Percentiles rank a stretch among this genome's conserved stretches.
Evolutionary conservation across 2,888 invertebrate species (phyloP).

Genomic region (Tenthredo notha): DNA sequence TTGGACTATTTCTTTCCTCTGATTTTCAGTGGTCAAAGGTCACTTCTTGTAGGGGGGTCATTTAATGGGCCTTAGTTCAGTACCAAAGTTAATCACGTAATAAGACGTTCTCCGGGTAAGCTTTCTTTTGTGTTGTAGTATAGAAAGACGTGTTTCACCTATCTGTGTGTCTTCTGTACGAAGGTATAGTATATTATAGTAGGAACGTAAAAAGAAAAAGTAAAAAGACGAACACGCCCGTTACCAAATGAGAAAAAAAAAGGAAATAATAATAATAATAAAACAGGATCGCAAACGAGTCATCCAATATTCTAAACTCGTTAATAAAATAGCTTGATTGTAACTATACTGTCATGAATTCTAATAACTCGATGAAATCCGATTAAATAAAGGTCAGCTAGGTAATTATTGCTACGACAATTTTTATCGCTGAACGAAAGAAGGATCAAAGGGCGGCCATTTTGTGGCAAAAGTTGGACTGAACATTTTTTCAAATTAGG

Average conservation of each 20-base stretch:
- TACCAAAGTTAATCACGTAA: conserved; percentile 34
- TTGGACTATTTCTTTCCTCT: conserved; percentile 16
- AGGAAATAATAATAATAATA: not conserved
- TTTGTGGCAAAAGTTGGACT: conserved; percentile 77
- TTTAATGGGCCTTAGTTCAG: conserved; percentile 14
- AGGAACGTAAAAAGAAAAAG: not conserved
- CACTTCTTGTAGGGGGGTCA: conserved; percentile 1
- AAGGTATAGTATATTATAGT: not conserved
- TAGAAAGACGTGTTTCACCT: not conserved
- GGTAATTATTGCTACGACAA: not conserved
- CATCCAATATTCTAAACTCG: not conserved
- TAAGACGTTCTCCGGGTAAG: conserved; percentile 22
- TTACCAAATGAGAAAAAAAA: not conserved
- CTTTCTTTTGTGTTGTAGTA: conserved; percentile 23
- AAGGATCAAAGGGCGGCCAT: conserved; percentile 12
- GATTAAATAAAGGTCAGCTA: conserved; percentile 14
- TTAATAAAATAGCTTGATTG: not conserved
- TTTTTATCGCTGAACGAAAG: not conserved
- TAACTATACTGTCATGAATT: not conserved
- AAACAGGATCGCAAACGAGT: not conserved
- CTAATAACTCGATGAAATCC: not conserved
- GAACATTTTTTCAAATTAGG: not conserved
- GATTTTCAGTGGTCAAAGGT: conserved; percentile 15
- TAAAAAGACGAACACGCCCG: conserved; percentile 1
- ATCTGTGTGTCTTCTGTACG: not conserved